Conservation (phyloP, 1,140 invertebrate species). For the Anadara kagoshimensis region DNA sequence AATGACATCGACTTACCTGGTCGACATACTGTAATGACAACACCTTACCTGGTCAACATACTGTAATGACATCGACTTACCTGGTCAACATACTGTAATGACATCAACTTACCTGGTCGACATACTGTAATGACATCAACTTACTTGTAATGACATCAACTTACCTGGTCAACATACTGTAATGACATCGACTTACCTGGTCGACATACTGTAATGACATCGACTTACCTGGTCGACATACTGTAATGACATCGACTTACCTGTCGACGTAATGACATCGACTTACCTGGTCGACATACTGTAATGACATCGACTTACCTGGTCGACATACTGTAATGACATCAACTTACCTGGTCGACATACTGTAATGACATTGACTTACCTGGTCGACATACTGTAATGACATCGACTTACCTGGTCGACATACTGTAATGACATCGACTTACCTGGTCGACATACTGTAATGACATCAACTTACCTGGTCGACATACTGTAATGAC, state of each 20-base stretch:
- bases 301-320: slow-evolving; percentile 70
- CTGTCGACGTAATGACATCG: too few species aligned
- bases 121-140: slow-evolving; percentile 72
- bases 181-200: slow-evolving; percentile 70
- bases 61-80: slow-evolving; percentile 67
- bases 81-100: slow-evolving; percentile 72
- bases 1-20: slow-evolving; percentile 70
- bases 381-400: slow-evolving; percentile 73
- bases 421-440: slow-evolving; percentile 68
- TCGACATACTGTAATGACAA: slow-evolving; percentile 71
- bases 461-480: slow-evolving; percentile 70
- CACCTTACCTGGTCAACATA: slow-evolving; percentile 70
- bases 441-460: slow-evolving; percentile 71
- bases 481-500: slow-evolving; percentile 72
- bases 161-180: slow-evolving; percentile 71
- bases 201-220: slow-evolving; percentile 71
- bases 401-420: slow-evolving; percentile 68
- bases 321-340: slow-evolving; percentile 72
- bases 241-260: too few species aligned
- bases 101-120: slow-evolving; percentile 67
- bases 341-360: slow-evolving; percentile 67
- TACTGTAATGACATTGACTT: slow-evolving; percentile 65
- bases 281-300: slow-evolving; percentile 71
- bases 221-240: slow-evolving; percentile 70
- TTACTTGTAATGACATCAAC: too few species aligned